Base-by-base conservation (phyloP, 2,113 vertebrate species). In the Echinops telfairi region DNA sequence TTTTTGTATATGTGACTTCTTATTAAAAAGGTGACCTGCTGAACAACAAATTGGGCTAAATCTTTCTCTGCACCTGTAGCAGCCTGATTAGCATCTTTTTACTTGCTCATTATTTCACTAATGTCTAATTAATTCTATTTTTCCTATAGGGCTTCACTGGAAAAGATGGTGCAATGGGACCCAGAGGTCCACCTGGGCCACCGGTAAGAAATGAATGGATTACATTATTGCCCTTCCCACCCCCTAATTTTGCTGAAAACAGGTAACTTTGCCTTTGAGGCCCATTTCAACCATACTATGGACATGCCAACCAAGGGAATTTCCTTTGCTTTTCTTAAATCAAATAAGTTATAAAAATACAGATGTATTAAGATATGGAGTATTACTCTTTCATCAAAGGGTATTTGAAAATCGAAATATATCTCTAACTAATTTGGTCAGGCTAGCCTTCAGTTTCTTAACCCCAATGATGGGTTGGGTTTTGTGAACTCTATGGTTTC, bases 141-240 rank as follows among this genome's bases (percentile, higher is more conserved):
- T 97, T 94, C 76, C 0, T 76, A 97, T 80, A 99, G 99, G 99
- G 99, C 70, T 99, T 99, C 94, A 98, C 97, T 95, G 99, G 99
- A 95, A 99, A 99, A 97, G 99, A 99, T 76, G 99, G 99, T 92
- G 89, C 98, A 3, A 95, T 98, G 47, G 99, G 99, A 97, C 99
- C 99, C 86, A 98, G 99, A 98, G 99, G 99, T 43, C 98, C 99
- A 5, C 97, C 98, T 27, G 99, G 99, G 73, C 98, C 98, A 89
- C 98, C 98, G 98, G 99, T 99, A 98, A 98, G 97, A 90, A 58
- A 19, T 0, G 20, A 93, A 11, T 12, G 23, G 1, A 5, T 88
- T 76, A 27, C 6, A 8, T 0, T 36, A 25, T 16, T 22, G n/a
- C 33, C 40, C 2, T 33, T 40, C 17, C 60, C 47, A 53, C 10